Base-by-base conservation (phyloP, 1,140 invertebrate genomes). In the Maconellicoccus hirsutus region DNA sequence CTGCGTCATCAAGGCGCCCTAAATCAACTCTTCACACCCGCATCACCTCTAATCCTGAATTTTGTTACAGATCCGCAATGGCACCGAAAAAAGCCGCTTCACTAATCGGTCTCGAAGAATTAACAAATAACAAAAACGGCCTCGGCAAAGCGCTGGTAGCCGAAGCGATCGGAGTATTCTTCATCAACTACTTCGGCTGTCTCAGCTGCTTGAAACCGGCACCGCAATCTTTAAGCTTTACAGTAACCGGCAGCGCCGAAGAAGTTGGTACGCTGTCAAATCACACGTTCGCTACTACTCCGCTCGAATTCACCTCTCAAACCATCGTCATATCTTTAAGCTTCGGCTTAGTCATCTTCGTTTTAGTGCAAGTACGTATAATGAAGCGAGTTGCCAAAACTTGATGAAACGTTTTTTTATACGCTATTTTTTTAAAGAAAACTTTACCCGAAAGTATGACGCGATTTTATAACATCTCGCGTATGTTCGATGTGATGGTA, bases 261-360 rank as follows among this genome's bases (percentile, higher is more conserved):
- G 61, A 16, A 16, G 21, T 22, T 22, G 59, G 59, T 8, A 6
- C 59, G 19, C n/a, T 23, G 22, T 10, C 61, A 12, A 66, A 66
- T 26, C 22, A 12, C 3, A 66, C 61, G 2, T 66, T 10, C 3
- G 21, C 3, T 2, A 16, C 61, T 8, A 16, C 21, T 76, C 33
- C 74, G 78, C 16, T 72, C 75, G 6, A 79, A 78, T 52, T 75
- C 79, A 4, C 79, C 83, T 26, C 80, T 80, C 0, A 82, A 85
- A 77, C 81, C 89, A 86, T 92, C 0, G 87, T 91, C 72, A 92
- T 96, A 74, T 83, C 90, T 0, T 81, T 98, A 7, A 85, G 90
- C 2, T 96, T 96, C 78, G 94, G 94, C 72, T 81, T 97, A 42
- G 83, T 86, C 0, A 88, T 96, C 52, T 93, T 90, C 74, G 87